phyloP scores from a whole-genome alignment of 2,888 invertebrate species.

The Synanthedon myopaeformis region DNA sequence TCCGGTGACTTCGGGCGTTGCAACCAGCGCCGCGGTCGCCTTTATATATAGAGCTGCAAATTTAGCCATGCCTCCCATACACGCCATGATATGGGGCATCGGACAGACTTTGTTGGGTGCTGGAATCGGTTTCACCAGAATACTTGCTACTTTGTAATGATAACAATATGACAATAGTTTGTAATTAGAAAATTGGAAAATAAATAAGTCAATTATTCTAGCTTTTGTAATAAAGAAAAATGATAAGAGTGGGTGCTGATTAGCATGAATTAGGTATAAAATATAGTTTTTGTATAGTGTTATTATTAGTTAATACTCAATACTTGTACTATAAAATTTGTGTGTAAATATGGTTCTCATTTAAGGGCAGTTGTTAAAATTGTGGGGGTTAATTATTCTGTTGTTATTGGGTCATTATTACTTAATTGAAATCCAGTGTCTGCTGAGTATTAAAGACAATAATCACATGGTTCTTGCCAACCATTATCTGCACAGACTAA shows the following conservation, averaged over 20 bases:
- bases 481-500: no score
- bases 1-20: conserved; percentile 88
- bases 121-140: conserved; percentile 92
- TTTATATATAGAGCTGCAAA: conserved; percentile 93
- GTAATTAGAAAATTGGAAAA: conserved; percentile 6
- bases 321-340: conserved; percentile 7
- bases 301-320: conserved; percentile 24
- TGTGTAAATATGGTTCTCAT: background rate
- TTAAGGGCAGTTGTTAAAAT: background rate
- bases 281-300: conserved; percentile 7
- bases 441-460: no score
- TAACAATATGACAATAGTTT: conserved; percentile 6
- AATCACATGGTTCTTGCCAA: no score
- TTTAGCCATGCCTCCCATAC: conserved; percentile 89
- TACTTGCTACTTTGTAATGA: conserved; percentile 88
- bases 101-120: conserved; percentile 92
- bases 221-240: conserved; percentile 18
- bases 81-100: conserved; percentile 94
- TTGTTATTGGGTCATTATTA: no score
- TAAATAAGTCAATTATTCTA: conserved; percentile 41
- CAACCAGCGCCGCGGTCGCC: conserved; percentile 92
- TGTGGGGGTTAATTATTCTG: no score
- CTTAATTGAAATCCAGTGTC: no score
- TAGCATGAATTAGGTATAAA: conserved; percentile 4
- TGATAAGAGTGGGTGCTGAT: conserved; percentile 23